Conservation (phyloP, 2,113 vertebrate genomes). For the Grus americana region DNA sequence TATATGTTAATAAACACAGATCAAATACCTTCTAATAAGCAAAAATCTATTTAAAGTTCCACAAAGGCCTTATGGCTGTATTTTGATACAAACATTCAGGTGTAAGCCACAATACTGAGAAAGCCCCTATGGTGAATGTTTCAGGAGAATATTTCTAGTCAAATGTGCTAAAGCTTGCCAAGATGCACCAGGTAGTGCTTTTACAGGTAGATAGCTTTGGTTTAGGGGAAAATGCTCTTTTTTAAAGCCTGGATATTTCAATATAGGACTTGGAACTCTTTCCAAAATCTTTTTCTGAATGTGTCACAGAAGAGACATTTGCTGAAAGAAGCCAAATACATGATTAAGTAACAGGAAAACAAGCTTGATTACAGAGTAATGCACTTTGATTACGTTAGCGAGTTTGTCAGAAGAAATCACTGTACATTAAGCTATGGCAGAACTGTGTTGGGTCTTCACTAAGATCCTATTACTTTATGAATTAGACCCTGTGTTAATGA, state of each 20-base stretch:
- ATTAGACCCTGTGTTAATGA: background rate
- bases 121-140: background rate
- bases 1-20: background rate
- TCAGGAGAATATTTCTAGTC: background rate
- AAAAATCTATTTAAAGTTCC: background rate
- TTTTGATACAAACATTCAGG: background rate
- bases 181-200: background rate
- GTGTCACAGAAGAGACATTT: background rate
- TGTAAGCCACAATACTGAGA: background rate
- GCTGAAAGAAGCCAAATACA: background rate
- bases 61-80: accelerated
- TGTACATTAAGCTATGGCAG: background rate
- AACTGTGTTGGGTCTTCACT: background rate
- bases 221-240: background rate
- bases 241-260: background rate
- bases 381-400: background rate
- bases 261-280: background rate
- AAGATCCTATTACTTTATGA: background rate
- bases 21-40: background rate
- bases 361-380: background rate
- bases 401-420: background rate
- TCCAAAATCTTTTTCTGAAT: background rate
- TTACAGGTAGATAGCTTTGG: background rate
- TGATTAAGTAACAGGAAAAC: background rate
- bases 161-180: background rate